Evolutionary conservation across 1,140 invertebrate species (phyloP), one percentile per base, ranked within the genome.

Genomic region (Batillaria attramentaria): DNA sequence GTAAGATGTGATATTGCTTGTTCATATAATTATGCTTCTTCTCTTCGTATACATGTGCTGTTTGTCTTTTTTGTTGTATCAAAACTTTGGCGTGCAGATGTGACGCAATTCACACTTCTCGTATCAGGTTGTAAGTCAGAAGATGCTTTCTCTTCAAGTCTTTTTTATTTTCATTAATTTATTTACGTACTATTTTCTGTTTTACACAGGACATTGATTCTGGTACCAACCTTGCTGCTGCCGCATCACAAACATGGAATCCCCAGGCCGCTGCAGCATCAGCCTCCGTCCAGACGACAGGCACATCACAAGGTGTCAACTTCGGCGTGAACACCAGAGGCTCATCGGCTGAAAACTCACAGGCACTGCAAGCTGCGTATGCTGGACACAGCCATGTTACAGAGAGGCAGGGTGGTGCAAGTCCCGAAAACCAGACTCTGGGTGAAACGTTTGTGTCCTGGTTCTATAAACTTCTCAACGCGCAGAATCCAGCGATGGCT

Each of bases 401-500:
- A 54, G n/a, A n/a, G 18, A 16, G 18, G 65, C n/a, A 28, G 2
- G 1, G 33, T 24, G 35, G 65, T 68, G 28, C 28, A 54, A 28
- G n/a, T 72, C 78, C 79, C 66, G 78, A 86, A 60, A 87, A 92
- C 62, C 87, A 92, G 79, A 42, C 86, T 35, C 85, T 94, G 70
- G 92, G 92, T 1, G 83, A 91, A 46, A 89, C 93, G 77, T 94
- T 94, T 88, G 81, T 89, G 0, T 84, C 90, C 72, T 94, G 94
- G 94, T 94, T 94, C 87, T 94, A 93, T 81, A 80, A 89, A 5
- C 90, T 92, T 79, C 87, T 93, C 35, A 94, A 94, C 83, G 83
- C 86, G 24, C 73, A 83, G 43, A 87, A 90, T 70, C 87, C 87
- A 24, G 33, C 70, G 13, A 37, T 78, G 39, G 43, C 90, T 43